Percentiles rank a stretch among this genome's conserved stretches.
Conservation (phyloP, 2,888 invertebrate species). For the Rhorus exstirpatorius region DNA sequence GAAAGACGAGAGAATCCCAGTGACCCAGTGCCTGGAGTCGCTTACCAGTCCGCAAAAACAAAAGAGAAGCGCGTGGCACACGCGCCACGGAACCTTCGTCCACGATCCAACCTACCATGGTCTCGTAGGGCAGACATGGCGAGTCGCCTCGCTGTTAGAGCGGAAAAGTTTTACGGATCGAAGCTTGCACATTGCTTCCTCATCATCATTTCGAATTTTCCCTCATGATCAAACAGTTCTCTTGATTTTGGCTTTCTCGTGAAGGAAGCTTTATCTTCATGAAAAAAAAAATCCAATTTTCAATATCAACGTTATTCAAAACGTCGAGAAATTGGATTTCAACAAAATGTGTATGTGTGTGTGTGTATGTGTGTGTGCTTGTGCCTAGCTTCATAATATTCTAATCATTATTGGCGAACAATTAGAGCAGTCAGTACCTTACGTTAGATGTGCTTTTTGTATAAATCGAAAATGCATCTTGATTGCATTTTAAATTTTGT, state of each 20-base stretch:
- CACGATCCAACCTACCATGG: constrained; percentile 53
- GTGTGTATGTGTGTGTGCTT: too few relatives aligned
- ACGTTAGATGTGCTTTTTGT: too few relatives aligned
- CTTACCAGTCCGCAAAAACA: constrained; percentile 84
- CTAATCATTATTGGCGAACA: too few relatives aligned
- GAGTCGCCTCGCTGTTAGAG: background rate
- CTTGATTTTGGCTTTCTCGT: background rate
- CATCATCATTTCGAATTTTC: background rate
- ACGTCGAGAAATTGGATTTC: too few relatives aligned
- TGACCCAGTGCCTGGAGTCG: constrained; percentile 84
- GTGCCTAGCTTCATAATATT: too few relatives aligned
- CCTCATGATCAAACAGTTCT: too few relatives aligned
- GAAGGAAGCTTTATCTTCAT: background rate
- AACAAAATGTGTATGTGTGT: too few relatives aligned
- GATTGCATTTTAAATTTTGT: too few relatives aligned
- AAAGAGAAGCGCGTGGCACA: constrained; percentile 83
- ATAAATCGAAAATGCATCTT: too few relatives aligned
- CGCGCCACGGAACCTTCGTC: constrained; percentile 76
- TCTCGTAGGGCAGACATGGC: constrained; percentile 24
- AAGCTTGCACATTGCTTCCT: background rate
- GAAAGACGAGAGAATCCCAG: constrained; percentile 81
- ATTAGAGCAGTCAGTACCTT: too few relatives aligned
- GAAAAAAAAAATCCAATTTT: background rate
- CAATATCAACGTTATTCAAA: too few relatives aligned
- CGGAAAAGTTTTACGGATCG: background rate